Evolutionary conservation across 2,888 invertebrate species (phyloP).

Genomic region (Euzetes globulus): DNA sequence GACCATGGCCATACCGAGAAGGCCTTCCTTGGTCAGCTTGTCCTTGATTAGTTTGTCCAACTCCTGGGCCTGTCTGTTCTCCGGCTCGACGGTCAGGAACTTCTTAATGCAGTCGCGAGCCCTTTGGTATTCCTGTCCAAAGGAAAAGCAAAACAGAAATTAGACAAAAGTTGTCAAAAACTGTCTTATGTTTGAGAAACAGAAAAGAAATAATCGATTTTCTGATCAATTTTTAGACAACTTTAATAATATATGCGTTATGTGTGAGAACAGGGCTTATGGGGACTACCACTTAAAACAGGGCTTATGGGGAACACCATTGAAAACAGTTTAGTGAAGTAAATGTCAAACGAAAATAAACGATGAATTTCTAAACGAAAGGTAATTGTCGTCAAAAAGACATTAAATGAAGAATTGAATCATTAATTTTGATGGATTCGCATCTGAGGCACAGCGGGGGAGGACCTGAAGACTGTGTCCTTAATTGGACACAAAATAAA

Average conservation of each 20-base stretch:
- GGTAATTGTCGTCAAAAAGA: too few relatives aligned
- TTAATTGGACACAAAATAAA: too few relatives aligned
- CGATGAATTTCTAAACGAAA: too few relatives aligned
- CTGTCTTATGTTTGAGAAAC: too few relatives aligned
- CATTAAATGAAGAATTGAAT: too few relatives aligned
- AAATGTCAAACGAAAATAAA: too few relatives aligned
- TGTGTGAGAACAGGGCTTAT: background rate
- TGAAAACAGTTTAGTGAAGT: too few relatives aligned
- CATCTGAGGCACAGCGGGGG: too few relatives aligned
- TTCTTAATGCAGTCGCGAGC: conserved; percentile 73
- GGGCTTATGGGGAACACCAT: too few relatives aligned
- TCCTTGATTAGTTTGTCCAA: conserved; percentile 75
- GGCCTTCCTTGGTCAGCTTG: conserved; percentile 82
- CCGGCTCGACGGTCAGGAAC: conserved; percentile 71
- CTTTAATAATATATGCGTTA: background rate
- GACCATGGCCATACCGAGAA: conserved; percentile 79
- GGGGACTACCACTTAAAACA: too few relatives aligned
- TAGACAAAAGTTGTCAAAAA: background rate
- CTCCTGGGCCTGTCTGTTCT: conserved; percentile 76
- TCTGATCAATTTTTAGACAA: background rate
- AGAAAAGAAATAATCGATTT: background rate
- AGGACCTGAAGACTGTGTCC: too few relatives aligned
- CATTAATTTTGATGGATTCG: too few relatives aligned
- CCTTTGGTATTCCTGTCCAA: conserved; percentile 64
- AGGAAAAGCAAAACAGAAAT: conserved; percentile 1